A percentile compares a stretch with the other conserved stretches of the same genome.
These are phyloP conservation scores for Rutpela maculata DNA, from an alignment of 2,888 invertebrate species.

Conservation along the genomic window DNA sequence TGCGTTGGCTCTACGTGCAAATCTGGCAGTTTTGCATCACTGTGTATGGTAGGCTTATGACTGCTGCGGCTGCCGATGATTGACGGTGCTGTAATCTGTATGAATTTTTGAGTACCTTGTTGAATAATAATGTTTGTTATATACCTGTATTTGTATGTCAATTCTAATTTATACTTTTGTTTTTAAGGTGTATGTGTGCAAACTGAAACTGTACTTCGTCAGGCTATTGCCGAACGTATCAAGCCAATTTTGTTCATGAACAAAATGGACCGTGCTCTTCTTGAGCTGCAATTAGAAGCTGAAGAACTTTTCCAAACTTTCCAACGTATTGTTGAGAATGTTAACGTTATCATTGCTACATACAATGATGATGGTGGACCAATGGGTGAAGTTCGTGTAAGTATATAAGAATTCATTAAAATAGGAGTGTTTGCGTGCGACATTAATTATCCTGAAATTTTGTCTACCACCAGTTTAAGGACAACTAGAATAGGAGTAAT, in stretches of 20 bases:
- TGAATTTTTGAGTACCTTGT: too few relatives aligned
- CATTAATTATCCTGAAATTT: not conserved
- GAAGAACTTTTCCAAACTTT: constrained; percentile 99
- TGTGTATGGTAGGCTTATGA: too few relatives aligned
- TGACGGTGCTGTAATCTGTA: too few relatives aligned
- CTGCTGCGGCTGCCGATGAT: too few relatives aligned
- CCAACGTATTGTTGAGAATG: constrained; percentile 99
- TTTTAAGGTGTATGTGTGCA: constrained; percentile 97
- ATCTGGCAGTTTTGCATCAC: too few relatives aligned
- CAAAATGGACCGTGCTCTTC: constrained; percentile 99
- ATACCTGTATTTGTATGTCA: too few relatives aligned
- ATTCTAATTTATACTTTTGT: too few relatives aligned
- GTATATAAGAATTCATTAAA: constrained; percentile 59
- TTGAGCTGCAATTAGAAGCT: constrained; percentile 96
- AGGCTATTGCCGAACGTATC: constrained; percentile 99
- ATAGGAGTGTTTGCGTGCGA: not conserved
- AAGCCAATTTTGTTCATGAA: constrained; percentile 99
- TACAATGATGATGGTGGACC: constrained; percentile 98
- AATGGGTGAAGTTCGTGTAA: constrained; percentile 98
- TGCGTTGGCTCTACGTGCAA: too few relatives aligned
- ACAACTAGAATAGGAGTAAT: too few relatives aligned
- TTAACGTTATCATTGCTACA: constrained; percentile 99
- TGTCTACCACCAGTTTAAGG: too few relatives aligned
- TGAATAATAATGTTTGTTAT: too few relatives aligned
- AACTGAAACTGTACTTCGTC: constrained; percentile 99